Conservation (phyloP, 1,140 invertebrate species). For the Tetranychus cinnabarinus region DNA sequence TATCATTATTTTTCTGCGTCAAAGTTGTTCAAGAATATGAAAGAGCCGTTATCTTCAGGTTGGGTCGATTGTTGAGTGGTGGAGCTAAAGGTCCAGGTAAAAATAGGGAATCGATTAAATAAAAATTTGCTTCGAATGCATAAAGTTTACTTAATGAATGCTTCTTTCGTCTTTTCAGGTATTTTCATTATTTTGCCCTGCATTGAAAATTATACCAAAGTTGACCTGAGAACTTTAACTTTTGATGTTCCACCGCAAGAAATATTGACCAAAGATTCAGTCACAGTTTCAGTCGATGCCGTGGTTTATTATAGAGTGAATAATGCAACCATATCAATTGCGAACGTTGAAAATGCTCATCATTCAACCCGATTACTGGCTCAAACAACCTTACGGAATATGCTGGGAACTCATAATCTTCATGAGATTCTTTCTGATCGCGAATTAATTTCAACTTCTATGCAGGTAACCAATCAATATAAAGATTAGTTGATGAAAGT, state of each 20-base stretch:
- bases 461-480: constrained; percentile 27
- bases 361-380: constrained; percentile 38
- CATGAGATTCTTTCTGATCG: constrained; percentile 70
- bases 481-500: neutral
- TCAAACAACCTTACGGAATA: constrained; percentile 11
- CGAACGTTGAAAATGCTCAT: constrained; percentile 88
- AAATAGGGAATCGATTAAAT: neutral
- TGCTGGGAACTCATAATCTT: constrained; percentile 64
- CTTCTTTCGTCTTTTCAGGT: constrained; percentile 15
- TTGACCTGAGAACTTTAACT: constrained; percentile 33
- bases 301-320: constrained; percentile 39
- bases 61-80: constrained; percentile 13
- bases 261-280: constrained; percentile 71
- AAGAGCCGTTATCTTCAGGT: constrained; percentile 14
- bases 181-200: constrained; percentile 35
- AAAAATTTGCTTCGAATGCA: too few species aligned
- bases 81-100: constrained; percentile 15
- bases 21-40: constrained; percentile 17
- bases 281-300: constrained; percentile 75
- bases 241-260: constrained; percentile 37
- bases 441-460: constrained; percentile 63
- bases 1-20: constrained; percentile 17
- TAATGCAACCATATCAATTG: constrained; percentile 84
- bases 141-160: too few species aligned
- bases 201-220: constrained; percentile 29